Conservation (phyloP, 2,797 vertebrate species). For the Pelodytes ibericus region DNA sequence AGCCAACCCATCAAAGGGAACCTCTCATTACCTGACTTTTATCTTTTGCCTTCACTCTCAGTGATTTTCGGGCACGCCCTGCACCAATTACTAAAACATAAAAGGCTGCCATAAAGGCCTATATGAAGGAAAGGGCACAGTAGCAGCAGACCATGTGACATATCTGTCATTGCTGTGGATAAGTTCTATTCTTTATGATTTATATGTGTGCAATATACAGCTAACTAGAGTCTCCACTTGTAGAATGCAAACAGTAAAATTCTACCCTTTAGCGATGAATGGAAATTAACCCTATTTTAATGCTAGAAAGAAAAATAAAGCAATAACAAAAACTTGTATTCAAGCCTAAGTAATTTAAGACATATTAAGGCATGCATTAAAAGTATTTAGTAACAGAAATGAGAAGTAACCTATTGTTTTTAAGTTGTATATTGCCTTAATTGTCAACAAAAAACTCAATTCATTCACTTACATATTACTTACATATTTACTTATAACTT, state of each 20-base stretch:
- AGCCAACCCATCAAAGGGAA: conserved; percentile 53
- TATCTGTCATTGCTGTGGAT: conserved; percentile 42
- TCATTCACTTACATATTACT: too few species aligned
- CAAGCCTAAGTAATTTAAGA: not conserved
- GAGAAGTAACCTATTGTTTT: too few species aligned
- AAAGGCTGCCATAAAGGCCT: conserved; percentile 42
- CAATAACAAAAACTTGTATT: not conserved
- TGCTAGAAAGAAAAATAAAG: conserved; percentile 4
- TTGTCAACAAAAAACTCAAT: too few species aligned
- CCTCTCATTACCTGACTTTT: conserved; percentile 55
- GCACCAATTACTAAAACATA: conserved; percentile 55
- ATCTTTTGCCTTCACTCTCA: conserved; percentile 52
- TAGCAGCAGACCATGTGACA: conserved; percentile 53
- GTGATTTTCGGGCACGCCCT: conserved; percentile 51
- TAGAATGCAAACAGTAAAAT: conserved; percentile 22
- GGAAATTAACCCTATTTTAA: conserved; percentile 22
- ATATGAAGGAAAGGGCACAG: conserved; percentile 43
- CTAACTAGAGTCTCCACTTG: conserved; percentile 19
- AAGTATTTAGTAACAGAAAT: too few species aligned
- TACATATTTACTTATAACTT: too few species aligned
- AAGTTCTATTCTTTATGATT: conserved; percentile 43
- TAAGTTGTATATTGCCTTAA: too few species aligned
- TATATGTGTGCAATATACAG: conserved; percentile 37
- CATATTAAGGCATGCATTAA: not conserved
- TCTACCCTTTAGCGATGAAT: conserved; percentile 37